Percentiles rank a stretch among this genome's conserved stretches.
Evolutionary conservation across 2,797 vertebrate species (phyloP).

Genomic region (Selene dorsalis): DNA sequence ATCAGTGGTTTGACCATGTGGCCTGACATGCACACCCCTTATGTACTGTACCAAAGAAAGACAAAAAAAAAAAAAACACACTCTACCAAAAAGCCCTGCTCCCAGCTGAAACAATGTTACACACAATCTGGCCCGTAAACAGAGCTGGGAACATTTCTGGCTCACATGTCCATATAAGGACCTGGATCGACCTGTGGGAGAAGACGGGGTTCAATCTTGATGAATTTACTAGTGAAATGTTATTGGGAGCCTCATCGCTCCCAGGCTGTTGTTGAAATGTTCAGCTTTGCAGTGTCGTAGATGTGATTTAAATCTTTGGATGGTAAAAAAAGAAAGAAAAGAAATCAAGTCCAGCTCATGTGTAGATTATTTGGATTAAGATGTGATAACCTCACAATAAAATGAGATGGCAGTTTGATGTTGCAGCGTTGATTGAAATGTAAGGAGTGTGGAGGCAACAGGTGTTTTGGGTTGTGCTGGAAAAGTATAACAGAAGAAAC

Average conservation of each 20-base stretch:
- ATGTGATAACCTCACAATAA: neutral
- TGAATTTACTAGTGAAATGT: conserved; percentile 52
- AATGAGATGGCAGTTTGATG: neutral
- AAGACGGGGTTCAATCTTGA: conserved; percentile 64
- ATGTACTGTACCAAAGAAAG: conserved; percentile 14
- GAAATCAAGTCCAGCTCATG: neutral
- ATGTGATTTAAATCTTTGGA: conserved; percentile 22
- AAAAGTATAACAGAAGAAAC: conserved; percentile 13
- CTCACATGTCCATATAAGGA: conserved; percentile 79
- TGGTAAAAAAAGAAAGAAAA: neutral
- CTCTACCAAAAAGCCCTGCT: conserved; percentile 35
- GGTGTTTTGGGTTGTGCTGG: conserved; percentile 13
- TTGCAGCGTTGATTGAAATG: conserved; percentile 5
- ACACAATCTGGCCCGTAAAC: conserved; percentile 64
- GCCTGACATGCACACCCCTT: conserved; percentile 18
- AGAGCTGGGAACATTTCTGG: conserved; percentile 65
- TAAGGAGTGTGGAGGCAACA: conserved; percentile 6
- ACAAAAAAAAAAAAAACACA: conserved; percentile 26
- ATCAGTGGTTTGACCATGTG: conserved; percentile 17
- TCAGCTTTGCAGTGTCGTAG: conserved; percentile 1
- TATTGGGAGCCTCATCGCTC: conserved; percentile 22
- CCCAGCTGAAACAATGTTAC: conserved; percentile 58
- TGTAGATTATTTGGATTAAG: conserved; percentile 25
- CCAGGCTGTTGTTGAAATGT: conserved; percentile 22
- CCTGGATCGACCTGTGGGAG: conserved; percentile 57